Conservation (phyloP, 2,888 invertebrate genomes). For the Pilophorus perplexus region DNA sequence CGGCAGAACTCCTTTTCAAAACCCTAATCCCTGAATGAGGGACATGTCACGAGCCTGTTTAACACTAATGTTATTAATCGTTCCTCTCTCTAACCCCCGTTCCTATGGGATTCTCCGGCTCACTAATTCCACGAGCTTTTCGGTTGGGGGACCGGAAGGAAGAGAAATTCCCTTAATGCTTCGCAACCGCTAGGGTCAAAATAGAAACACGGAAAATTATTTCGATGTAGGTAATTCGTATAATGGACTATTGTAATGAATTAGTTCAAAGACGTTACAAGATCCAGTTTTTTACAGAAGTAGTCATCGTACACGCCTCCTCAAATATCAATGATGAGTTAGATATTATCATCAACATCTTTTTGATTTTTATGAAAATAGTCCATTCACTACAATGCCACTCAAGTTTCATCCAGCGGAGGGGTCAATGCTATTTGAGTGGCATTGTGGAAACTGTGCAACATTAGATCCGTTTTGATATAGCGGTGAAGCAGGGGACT, state of each 20-base stretch:
- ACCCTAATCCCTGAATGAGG: conserved; percentile 1
- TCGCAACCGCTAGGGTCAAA: conserved; percentile 8
- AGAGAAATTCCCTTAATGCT: conserved; percentile 21
- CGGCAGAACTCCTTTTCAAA: conserved; percentile 8
- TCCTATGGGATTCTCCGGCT: background rate
- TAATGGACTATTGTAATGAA: conserved; percentile 14
- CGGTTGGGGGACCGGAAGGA: background rate
- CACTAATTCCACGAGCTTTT: conserved; percentile 18
- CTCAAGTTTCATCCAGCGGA: too few relatives aligned
- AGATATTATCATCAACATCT: too few relatives aligned
- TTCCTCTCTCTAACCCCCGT: background rate
- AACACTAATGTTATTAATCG: conserved; percentile 31
- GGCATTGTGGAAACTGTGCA: too few relatives aligned
- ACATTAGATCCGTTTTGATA: too few relatives aligned
- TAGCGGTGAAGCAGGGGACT: too few relatives aligned
- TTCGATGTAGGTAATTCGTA: conserved; percentile 8
- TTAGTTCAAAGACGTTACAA: too few relatives aligned
- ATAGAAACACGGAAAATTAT: background rate
- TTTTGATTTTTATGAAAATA: too few relatives aligned
- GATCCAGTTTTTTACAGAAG: too few relatives aligned
- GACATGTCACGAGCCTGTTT: conserved; percentile 30
- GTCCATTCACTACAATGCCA: too few relatives aligned
- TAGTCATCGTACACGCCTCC: too few relatives aligned
- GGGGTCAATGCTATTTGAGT: too few relatives aligned
- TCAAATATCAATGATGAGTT: too few relatives aligned